These are phyloP conservation scores for Sphyrna mokarran DNA, from an alignment of 2,113 vertebrate species.

Conservation along the genomic window DNA sequence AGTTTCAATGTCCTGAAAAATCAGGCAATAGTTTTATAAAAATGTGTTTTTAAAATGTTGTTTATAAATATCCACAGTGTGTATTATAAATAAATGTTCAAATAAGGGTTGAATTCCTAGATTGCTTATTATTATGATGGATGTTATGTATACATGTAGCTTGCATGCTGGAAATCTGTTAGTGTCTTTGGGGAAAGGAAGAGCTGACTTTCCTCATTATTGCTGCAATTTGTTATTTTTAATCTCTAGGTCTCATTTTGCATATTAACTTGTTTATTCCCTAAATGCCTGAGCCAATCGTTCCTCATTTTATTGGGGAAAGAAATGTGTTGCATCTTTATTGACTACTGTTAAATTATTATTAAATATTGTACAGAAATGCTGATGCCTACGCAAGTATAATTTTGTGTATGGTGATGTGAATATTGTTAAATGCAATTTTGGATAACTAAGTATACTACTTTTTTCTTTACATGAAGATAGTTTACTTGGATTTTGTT, in stretches of 20 bases:
- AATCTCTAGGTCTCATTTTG: constrained; percentile 16
- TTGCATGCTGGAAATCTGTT: background rate
- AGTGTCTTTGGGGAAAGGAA: background rate
- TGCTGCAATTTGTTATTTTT: constrained; percentile 21
- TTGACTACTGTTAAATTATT: constrained; percentile 8
- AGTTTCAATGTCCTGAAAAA: constrained; percentile 21
- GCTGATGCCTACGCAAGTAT: constrained; percentile 3
- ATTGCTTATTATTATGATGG: background rate
- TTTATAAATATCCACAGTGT: constrained; percentile 7
- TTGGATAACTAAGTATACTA: constrained; percentile 4
- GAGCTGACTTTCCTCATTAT: background rate
- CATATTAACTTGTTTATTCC: constrained; percentile 3
- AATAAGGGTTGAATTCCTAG: background rate
- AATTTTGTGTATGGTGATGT: constrained; percentile 30
- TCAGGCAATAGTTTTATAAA: constrained; percentile 21
- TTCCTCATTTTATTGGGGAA: background rate
- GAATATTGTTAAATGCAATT: constrained; percentile 7
- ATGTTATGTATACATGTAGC: constrained; percentile 4
- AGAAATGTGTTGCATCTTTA: background rate
- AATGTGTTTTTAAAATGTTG: constrained; percentile 31
- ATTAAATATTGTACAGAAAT: constrained; percentile 32
- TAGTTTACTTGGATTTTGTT: constrained; percentile 16
- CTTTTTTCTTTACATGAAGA: background rate
- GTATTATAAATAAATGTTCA: constrained; percentile 17
- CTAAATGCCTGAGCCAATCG: background rate